Evolutionary conservation across 2,888 invertebrate genomes (phyloP), one percentile per base, ranked within the genome.

Genomic region (Himalopsyche tibetana): DNA sequence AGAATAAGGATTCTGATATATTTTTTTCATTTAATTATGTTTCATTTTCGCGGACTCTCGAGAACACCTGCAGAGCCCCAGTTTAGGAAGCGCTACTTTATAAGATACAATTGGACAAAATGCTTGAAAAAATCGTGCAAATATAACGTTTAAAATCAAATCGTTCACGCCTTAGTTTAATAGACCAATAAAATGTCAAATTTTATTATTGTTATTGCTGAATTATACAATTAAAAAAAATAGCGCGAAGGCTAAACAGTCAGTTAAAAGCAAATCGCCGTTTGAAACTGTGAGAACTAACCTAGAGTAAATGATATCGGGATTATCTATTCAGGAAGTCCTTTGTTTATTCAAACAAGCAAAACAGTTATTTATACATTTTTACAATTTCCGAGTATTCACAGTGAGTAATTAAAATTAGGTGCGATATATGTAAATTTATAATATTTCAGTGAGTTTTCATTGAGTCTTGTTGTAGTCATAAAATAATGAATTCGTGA

Each of bases 261-360:
- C 15, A 38, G 74, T 74, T 74, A 74, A 74, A 74, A 74, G 74
- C 38, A 38, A 74, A 74, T 74, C 38, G 38, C 74, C 74, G 36
- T 28, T 74, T n/a, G 38, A 36, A 38, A 74, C 74, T 74, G 74
- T 74, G 74, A 74, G 74, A 74, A 74, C 36, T 74, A 74, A 74
- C 74, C 36, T 15, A 74, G 38, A 74, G 38, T 74, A 74, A 74
- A 74, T 74, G 36, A 36, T 36, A 74, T 36, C 36, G 36, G 36
- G 74, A 36, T 38, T 74, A 74, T 74, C 74, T 74, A 74, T 74
- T 74, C 74, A 74, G 74, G 74, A 74, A 38, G 15, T 74, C 74
- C 74, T 36, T 74, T 74, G 74, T 74, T 74, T 36, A 74, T 74
- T 74, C 74, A 74, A 74, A 74, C 74, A 51, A 51, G 74, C 12